phyloP scores from a whole-genome alignment of 2,888 invertebrate genomes.

The Trissonchulus latispiculum region DNA sequence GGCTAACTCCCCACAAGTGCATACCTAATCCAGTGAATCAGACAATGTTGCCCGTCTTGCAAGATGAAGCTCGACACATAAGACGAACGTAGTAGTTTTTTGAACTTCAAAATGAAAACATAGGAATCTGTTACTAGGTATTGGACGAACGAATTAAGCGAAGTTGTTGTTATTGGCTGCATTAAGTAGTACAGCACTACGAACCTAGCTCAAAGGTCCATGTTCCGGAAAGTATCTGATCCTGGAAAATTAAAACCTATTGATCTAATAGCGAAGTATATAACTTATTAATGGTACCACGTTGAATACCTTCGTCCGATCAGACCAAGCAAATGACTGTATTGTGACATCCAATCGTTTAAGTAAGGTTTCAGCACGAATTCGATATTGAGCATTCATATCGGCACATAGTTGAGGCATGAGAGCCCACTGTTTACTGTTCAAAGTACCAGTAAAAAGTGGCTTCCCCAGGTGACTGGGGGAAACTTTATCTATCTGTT shows the following conservation, averaged over 20 bases:
- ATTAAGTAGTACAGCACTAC: no score
- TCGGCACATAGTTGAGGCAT: constrained; percentile 61
- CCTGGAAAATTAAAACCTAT: no score
- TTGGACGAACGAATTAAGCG: constrained; percentile 53
- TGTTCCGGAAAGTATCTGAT: no score
- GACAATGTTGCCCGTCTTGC: no score
- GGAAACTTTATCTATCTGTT: constrained; percentile 41
- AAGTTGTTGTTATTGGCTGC: constrained; percentile 59
- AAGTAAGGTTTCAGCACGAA: constrained; percentile 69
- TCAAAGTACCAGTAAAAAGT: constrained; percentile 57
- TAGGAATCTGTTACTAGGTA: constrained; percentile 49
- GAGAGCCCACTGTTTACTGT: constrained; percentile 68
- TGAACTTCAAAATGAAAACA: constrained; percentile 61
- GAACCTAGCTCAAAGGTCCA: no score
- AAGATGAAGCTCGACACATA: no score
- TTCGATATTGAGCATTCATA: constrained; percentile 67
- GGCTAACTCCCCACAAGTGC: no score
- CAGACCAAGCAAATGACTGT: constrained; percentile 68
- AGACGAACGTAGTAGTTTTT: constrained; percentile 71
- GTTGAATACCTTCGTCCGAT: constrained; percentile 57
- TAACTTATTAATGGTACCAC: no score
- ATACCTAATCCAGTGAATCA: no score
- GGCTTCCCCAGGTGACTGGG: constrained; percentile 62
- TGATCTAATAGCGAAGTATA: no score
- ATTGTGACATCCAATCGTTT: constrained; percentile 93